Evolutionary conservation across 2,113 vertebrate genomes (phyloP).

Genomic region (Ammodytes dubius): DNA sequence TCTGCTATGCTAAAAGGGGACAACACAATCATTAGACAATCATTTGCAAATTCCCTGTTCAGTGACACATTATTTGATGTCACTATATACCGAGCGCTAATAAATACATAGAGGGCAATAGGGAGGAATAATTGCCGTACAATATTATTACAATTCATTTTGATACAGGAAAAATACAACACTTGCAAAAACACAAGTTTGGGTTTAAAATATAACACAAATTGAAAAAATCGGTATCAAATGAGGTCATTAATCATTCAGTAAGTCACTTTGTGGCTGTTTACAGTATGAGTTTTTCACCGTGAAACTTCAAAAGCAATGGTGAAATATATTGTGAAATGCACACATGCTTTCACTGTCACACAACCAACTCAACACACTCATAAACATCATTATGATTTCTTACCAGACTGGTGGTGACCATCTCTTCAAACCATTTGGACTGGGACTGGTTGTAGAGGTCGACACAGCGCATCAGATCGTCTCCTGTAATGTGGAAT

Average conservation of each 20-base stretch:
- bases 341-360: background rate
- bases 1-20: background rate
- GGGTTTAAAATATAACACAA: background rate
- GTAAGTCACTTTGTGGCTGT: background rate
- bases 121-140: background rate
- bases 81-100: background rate
- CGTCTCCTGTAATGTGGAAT: constrained; percentile 87
- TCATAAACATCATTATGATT: background rate
- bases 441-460: constrained; percentile 98
- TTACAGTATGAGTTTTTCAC: background rate
- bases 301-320: background rate
- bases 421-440: constrained; percentile 99
- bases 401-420: constrained; percentile 95
- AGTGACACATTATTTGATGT: too few relatives aligned
- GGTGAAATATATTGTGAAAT: background rate
- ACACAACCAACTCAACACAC: background rate
- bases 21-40: background rate
- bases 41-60: background rate
- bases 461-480: constrained; percentile 97
- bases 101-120: background rate
- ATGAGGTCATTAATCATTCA: background rate
- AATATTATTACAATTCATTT: background rate
- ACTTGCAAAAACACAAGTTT: background rate
- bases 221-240: background rate
- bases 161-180: background rate